Base-by-base conservation (phyloP, 2,888 invertebrate genomes). In the Erebia aethiops region DNA sequence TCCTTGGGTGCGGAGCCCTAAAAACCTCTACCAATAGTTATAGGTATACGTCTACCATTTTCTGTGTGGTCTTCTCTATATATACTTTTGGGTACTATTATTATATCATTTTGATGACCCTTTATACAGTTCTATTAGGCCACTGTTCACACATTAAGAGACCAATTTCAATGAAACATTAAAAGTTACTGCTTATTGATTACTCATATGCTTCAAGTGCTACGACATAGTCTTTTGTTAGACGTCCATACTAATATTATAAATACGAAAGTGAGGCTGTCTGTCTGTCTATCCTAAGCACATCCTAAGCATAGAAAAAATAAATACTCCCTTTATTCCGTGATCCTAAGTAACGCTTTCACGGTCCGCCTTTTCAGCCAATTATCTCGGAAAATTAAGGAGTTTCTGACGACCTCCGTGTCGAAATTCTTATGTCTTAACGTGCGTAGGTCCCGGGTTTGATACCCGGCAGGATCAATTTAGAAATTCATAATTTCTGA, bases 101-200 rank as follows among this genome's bases (percentile, higher is more conserved):
- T 71, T 54, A 71, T 71, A 49, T 62, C 58, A 26, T 46, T 61
- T 62, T 74, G 62, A 74, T 69, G 70, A 68, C 26, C 70, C 64
- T 71, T 72, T 74, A 72, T 74, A n/a, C 58, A n/a, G 16, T 9
- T 41, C 61, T 56, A 65, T 46, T 49, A 52, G 18, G 35, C 14
- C 13, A 57, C 65, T 58, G 62, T 26, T 60, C 52, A 14, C 26
- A 61, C 61, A 70, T 69, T 68, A 60, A 2, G 8, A 62, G n/a
- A 41, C 10, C 49, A 13, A 57, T 70, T 61, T 72, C 54, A 70
- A 72, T 72, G 72, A 54, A 60, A 52, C 72, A 70, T 72, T 70
- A 72, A 69, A 74, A 61, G 54, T 70, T 67, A 72, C 70, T 56
- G 72, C 67, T 58, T 67, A 71, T 71, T 74, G 71, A 74, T 71